Evolutionary conservation across 2,888 invertebrate species (phyloP).

Genomic region (Gortyna flavago): DNA sequence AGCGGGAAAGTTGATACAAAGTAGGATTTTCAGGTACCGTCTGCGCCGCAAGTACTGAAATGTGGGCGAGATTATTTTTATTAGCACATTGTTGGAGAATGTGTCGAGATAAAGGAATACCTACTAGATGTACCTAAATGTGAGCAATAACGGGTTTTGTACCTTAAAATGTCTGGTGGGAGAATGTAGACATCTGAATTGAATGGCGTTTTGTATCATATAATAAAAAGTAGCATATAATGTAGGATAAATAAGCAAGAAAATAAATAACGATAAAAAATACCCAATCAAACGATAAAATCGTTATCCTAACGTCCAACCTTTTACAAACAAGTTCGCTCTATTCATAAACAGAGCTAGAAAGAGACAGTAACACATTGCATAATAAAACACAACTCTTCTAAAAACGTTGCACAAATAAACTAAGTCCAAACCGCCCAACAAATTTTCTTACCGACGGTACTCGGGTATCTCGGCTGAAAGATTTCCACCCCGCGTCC

Average conservation of each 20-base stretch:
- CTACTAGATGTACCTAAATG: not conserved
- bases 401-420: constrained; percentile 58
- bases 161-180: not conserved
- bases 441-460: constrained; percentile 83
- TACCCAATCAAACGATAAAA: constrained; percentile 33
- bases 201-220: not conserved
- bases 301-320: constrained; percentile 43
- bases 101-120: not conserved
- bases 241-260: not conserved
- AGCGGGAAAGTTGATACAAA: constrained; percentile 87
- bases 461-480: constrained; percentile 79
- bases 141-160: not conserved
- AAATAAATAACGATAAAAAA: constrained; percentile 3
- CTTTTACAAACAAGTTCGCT: constrained; percentile 41
- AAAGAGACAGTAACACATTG: constrained; percentile 53
- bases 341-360: constrained; percentile 49
- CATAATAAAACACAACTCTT: constrained; percentile 53
- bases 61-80: constrained; percentile 29
- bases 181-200: not conserved
- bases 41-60: constrained; percentile 68
- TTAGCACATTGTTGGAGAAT: not conserved
- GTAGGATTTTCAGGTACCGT: constrained; percentile 87
- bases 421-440: constrained; percentile 63
- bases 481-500: constrained; percentile 84
- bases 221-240: not conserved